A percentile compares a stretch with the other conserved stretches of the same genome.
phyloP scores from a whole-genome alignment of 1,140 invertebrate genomes.

The Megalopta genalis region DNA sequence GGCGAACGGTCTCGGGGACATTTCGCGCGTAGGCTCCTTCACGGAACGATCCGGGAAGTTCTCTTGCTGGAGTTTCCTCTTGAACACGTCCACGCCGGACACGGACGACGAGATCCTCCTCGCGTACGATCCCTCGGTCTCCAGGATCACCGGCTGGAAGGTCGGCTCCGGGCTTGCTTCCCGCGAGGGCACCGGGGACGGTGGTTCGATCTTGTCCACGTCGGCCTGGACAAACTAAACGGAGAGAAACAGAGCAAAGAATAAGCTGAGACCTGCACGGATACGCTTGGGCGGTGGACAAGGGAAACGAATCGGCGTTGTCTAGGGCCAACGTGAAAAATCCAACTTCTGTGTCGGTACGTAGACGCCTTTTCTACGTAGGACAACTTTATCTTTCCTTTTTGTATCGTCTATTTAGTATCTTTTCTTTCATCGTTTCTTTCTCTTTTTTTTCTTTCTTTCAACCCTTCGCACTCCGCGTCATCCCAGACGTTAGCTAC shows the following conservation, averaged over 20 bases:
- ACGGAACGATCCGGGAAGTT: conserved; percentile 1
- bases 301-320: no score
- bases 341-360: no score
- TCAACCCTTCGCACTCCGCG: no score
- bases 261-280: not conserved
- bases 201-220: conserved; percentile 45
- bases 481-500: no score
- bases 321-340: no score
- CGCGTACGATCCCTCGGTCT: conserved; percentile 38
- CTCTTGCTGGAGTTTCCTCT: conserved; percentile 17
- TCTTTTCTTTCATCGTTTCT: no score
- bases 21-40: not conserved
- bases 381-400: no score
- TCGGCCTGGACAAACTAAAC: conserved; percentile 39
- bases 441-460: no score
- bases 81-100: not conserved
- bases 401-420: no score
- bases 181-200: conserved; percentile 30
- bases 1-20: conserved; percentile 15
- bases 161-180: not conserved
- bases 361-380: no score
- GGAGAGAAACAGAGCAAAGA: not conserved
- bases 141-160: conserved; percentile 38
- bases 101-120: conserved; percentile 1
- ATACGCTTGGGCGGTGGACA: not conserved